Conservation (phyloP, 2,797 vertebrate genomes). For the Naso thynnoides region DNA sequence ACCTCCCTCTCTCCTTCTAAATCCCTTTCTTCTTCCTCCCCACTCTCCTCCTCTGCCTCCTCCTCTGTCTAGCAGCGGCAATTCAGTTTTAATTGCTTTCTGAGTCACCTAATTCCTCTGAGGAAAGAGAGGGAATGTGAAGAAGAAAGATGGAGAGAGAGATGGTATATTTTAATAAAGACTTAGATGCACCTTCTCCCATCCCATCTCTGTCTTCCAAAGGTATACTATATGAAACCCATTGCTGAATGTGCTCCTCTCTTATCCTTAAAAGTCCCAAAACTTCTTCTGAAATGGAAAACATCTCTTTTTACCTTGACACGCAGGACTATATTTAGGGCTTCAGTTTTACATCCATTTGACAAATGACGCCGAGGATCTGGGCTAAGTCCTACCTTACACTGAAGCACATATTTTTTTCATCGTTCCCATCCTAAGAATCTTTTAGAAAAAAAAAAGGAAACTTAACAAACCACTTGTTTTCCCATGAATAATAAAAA, state of each 20-base stretch:
- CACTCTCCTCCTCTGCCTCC: constrained; percentile 57
- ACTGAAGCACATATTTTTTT: not conserved
- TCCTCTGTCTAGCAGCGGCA: constrained; percentile 67
- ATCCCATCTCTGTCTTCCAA: not conserved
- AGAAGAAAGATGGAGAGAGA: constrained; percentile 45
- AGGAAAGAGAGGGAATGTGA: constrained; percentile 52
- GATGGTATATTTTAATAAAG: constrained; percentile 54
- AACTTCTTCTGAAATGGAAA: constrained; percentile 10
- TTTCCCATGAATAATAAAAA: constrained; percentile 49
- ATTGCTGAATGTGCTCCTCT: constrained; percentile 17
- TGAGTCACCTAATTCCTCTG: constrained; percentile 76
- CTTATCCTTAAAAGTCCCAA: constrained; percentile 16
- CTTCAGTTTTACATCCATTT: not conserved
- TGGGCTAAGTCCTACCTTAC: not conserved
- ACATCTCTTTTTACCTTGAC: constrained; percentile 10
- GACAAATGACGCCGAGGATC: not conserved
- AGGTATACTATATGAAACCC: constrained; percentile 30
- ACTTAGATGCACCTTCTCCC: constrained; percentile 29
- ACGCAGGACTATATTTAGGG: not conserved
- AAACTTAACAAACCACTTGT: constrained; percentile 14
- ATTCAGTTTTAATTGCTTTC: constrained; percentile 81
- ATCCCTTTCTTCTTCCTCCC: constrained; percentile 64
- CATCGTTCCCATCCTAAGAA: not conserved
- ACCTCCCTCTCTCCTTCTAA: constrained; percentile 43
- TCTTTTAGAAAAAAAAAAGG: not conserved